These are phyloP conservation scores for Halisarca cf. caerulea DNA, from an alignment of 37 sponge, comb jelly and placozoan genomes.

Conservation along the genomic window DNA sequence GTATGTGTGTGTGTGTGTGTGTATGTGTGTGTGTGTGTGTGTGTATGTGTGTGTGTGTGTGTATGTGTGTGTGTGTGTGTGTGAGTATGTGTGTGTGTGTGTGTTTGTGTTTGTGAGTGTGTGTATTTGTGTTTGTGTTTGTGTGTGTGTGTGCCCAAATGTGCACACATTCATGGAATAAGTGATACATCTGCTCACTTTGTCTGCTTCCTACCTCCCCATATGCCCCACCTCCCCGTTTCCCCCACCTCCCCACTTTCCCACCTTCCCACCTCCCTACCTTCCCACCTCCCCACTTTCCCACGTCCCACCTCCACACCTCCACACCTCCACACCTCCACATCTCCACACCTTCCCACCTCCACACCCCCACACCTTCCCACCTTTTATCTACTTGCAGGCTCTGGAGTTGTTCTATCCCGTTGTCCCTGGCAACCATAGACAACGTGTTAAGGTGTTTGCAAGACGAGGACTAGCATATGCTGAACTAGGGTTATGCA, in stretches of 20 bases:
- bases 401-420: conserved; percentile 89
- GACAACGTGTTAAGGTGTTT: conserved; percentile 73
- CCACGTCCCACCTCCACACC: not conserved
- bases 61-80: too few relatives aligned
- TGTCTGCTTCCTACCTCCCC: not conserved
- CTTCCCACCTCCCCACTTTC: not conserved
- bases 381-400: not conserved
- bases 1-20: too few relatives aligned
- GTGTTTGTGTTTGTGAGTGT: too few relatives aligned
- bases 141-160: too few relatives aligned
- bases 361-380: not conserved
- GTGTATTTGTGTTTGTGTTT: too few relatives aligned
- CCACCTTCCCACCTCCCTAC: not conserved
- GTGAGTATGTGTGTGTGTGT: too few relatives aligned
- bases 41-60: too few relatives aligned
- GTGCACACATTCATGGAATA: too few relatives aligned
- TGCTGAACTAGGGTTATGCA: conserved; percentile 52
- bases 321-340: not conserved
- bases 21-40: too few relatives aligned
- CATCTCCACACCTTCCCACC: not conserved
- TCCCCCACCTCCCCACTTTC: not conserved
- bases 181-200: too few relatives aligned
- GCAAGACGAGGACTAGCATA: conserved; percentile 90
- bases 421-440: conserved; percentile 77
- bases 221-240: not conserved